phyloP scores from a whole-genome alignment of 37 sponge, comb jelly and placozoan species.

The Eunapius fragilis region DNA sequence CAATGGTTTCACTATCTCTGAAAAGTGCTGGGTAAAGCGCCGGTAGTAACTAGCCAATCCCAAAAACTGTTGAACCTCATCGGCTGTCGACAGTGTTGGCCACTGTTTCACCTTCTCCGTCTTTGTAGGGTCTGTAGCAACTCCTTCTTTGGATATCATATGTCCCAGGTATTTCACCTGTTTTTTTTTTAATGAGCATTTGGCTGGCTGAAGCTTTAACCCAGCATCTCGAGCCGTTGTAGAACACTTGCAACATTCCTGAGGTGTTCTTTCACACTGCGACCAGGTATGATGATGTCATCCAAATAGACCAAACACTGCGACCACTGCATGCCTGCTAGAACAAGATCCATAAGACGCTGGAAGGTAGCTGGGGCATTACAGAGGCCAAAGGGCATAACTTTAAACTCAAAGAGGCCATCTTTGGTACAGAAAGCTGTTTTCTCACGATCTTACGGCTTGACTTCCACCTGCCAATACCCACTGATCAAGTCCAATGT shows the following conservation, averaged over 20 bases:
- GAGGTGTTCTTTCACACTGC: slow-evolving; percentile 19
- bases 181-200: slow-evolving; percentile 4
- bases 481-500: slow-evolving; percentile 32
- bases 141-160: slow-evolving; percentile 15
- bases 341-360: slow-evolving; percentile 29
- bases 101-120: slow-evolving; percentile 8
- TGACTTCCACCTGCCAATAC: slow-evolving; percentile 9
- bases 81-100: background rate
- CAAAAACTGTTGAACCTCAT: slow-evolving; percentile 11
- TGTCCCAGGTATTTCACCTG: slow-evolving; percentile 31
- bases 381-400: slow-evolving; percentile 31
- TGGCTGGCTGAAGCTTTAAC: slow-evolving; percentile 36
- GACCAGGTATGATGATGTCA: slow-evolving; percentile 16
- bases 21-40: slow-evolving; percentile 5
- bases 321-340: background rate
- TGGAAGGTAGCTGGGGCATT: slow-evolving; percentile 38
- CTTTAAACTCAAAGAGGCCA: slow-evolving; percentile 19
- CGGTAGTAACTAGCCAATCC: slow-evolving; percentile 20
- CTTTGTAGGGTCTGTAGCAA: slow-evolving; percentile 29
- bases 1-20: slow-evolving; percentile 13
- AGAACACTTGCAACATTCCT: background rate
- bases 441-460: slow-evolving; percentile 9
- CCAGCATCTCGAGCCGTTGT: slow-evolving; percentile 4
- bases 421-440: slow-evolving; percentile 18
- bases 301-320: slow-evolving; percentile 24